phyloP scores from a whole-genome alignment of 2,888 invertebrate species.

The Diadegma fenestrale region DNA sequence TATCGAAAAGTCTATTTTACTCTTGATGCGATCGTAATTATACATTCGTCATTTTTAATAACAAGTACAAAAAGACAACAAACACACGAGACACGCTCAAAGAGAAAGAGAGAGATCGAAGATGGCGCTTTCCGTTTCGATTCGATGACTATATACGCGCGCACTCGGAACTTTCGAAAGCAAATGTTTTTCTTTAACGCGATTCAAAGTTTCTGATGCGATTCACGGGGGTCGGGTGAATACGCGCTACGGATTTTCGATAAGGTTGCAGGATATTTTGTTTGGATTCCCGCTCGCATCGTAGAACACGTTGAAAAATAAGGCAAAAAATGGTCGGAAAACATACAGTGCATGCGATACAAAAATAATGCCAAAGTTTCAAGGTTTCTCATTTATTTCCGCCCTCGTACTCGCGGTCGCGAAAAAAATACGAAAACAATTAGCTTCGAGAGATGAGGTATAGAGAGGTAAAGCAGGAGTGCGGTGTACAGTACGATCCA shows the following conservation, averaged over 20 bases:
- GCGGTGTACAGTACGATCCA: neutral
- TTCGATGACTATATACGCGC: neutral
- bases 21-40: neutral
- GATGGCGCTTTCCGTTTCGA: neutral
- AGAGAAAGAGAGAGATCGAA: neutral
- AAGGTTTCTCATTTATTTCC: neutral
- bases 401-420: neutral
- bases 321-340: no score
- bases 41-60: neutral
- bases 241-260: neutral
- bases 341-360: no score
- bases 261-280: no score
- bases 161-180: neutral
- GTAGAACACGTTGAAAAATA: no score
- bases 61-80: neutral
- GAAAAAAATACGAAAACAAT: conserved; percentile 9
- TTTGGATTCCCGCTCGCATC: no score
- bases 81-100: neutral
- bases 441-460: conserved; percentile 3
- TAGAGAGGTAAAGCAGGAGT: neutral
- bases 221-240: neutral
- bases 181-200: neutral
- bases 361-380: neutral
- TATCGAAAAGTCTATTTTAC: neutral
- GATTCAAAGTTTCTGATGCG: neutral